Conservation (phyloP, 2,113 vertebrate genomes). For the Pseudopodoces humilis region DNA sequence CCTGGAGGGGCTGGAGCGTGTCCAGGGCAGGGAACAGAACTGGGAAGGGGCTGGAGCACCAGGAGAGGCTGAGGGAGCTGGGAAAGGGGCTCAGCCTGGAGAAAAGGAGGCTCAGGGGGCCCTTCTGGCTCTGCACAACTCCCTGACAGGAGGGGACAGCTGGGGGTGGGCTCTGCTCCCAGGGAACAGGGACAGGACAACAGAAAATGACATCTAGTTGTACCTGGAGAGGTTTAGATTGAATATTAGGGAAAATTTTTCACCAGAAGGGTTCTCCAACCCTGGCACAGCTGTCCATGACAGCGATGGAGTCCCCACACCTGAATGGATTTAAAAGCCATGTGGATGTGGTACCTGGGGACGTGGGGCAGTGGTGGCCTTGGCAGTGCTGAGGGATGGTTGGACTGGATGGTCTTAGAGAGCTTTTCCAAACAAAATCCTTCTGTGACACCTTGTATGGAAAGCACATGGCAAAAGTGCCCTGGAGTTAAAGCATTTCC, state of each 20-base stretch:
- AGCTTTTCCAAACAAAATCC: not conserved
- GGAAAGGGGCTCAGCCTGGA: not conserved
- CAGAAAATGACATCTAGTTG: not conserved
- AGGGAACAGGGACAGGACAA: not conserved
- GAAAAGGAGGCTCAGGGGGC: not conserved
- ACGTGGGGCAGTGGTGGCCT: not conserved
- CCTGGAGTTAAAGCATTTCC: not conserved
- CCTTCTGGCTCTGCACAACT: not conserved
- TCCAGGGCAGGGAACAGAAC: not conserved
- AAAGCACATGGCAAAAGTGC: not conserved
- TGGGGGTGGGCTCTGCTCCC: rapidly evolving
- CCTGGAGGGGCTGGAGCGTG: rapidly evolving
- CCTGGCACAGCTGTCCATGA: not conserved
- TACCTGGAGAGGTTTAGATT: not conserved
- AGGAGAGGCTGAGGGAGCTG: not conserved
- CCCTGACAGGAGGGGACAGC: not conserved
- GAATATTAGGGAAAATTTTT: not conserved
- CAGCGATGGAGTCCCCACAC: rapidly evolving
- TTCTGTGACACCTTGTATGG: rapidly evolving
- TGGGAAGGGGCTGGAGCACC: not conserved
- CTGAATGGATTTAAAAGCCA: not conserved
- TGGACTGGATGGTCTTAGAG: rapidly evolving
- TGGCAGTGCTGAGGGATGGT: not conserved
- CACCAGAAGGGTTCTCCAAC: not conserved
- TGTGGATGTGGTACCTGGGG: not conserved